Percentiles rank a stretch among this genome's conserved stretches.
phyloP scores from a whole-genome alignment of 2,797 vertebrate genomes.

The Urosaurus nigricauda region DNA sequence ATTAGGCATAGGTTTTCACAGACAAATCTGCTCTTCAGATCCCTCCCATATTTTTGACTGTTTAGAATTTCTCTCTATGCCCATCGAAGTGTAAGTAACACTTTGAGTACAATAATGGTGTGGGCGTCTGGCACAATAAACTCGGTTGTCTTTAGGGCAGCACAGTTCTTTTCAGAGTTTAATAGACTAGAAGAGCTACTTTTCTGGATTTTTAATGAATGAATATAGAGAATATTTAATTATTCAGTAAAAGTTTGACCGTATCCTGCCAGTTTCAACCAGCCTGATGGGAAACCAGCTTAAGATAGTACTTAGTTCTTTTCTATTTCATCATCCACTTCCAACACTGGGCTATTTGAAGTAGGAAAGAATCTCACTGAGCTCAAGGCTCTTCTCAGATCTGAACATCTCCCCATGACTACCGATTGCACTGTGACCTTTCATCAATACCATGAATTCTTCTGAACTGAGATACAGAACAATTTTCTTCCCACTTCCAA shows the following conservation, averaged over 20 bases:
- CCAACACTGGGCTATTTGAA: neutral
- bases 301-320: neutral
- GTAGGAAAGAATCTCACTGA: too few species aligned
- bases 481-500: too few species aligned
- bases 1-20: neutral
- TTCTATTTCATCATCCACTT: neutral
- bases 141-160: neutral
- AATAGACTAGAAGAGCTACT: neutral
- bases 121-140: neutral
- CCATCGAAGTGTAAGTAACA: neutral
- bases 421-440: too few species aligned
- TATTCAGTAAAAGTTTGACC: neutral
- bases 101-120: neutral
- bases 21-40: too few species aligned
- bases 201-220: neutral
- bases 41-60: too few species aligned
- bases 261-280: neutral
- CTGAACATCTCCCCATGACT: too few species aligned
- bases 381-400: too few species aligned
- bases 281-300: neutral
- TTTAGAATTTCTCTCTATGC: too few species aligned
- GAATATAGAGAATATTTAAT: neutral
- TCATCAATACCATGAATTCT: too few species aligned
- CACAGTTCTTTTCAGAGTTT: neutral
- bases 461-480: too few species aligned